Conservation (phyloP, 2,888 invertebrate species). For the Agonopterix heracliana region DNA sequence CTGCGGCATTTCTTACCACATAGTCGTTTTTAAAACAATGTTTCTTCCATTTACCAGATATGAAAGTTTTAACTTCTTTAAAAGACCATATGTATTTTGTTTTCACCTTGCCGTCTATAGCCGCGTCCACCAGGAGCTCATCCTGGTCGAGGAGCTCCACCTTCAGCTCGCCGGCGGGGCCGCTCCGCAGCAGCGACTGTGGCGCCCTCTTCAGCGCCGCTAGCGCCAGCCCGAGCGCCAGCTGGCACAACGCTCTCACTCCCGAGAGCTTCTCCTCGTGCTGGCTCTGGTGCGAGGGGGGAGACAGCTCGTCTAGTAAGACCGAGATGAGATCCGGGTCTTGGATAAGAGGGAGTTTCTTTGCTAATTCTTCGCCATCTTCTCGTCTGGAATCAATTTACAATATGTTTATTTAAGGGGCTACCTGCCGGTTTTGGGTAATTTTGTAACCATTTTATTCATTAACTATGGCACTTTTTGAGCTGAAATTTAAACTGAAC, state of each 20-base stretch:
- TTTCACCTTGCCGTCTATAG: slow-evolving; percentile 80
- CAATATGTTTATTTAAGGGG: background rate
- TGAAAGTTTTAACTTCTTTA: too few species aligned
- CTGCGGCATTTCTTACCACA: too few species aligned
- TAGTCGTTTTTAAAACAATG: too few species aligned
- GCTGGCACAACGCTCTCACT: slow-evolving; percentile 48
- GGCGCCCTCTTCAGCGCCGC: slow-evolving; percentile 63
- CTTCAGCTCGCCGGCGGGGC: slow-evolving; percentile 26
- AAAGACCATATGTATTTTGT: background rate
- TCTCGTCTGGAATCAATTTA: slow-evolving; percentile 71
- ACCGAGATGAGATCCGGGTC: slow-evolving; percentile 76
- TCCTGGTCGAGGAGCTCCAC: slow-evolving; percentile 81
- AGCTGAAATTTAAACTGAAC: too few species aligned
- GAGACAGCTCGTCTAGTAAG: slow-evolving; percentile 68
- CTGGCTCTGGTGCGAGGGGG: slow-evolving; percentile 25
- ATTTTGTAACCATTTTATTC: too few species aligned
- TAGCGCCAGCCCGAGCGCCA: slow-evolving; percentile 48
- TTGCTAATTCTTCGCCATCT: slow-evolving; percentile 83
- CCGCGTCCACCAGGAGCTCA: slow-evolving; percentile 86
- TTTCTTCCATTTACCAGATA: too few species aligned
- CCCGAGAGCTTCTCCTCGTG: slow-evolving; percentile 20
- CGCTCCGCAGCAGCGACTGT: slow-evolving; percentile 42
- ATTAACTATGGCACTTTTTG: too few species aligned
- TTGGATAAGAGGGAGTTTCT: slow-evolving; percentile 79
- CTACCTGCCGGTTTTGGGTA: too few species aligned